Evolutionary conservation across 2,113 vertebrate genomes (phyloP), one percentile per base, ranked within the genome.

Genomic region (Meriones unguiculatus): DNA sequence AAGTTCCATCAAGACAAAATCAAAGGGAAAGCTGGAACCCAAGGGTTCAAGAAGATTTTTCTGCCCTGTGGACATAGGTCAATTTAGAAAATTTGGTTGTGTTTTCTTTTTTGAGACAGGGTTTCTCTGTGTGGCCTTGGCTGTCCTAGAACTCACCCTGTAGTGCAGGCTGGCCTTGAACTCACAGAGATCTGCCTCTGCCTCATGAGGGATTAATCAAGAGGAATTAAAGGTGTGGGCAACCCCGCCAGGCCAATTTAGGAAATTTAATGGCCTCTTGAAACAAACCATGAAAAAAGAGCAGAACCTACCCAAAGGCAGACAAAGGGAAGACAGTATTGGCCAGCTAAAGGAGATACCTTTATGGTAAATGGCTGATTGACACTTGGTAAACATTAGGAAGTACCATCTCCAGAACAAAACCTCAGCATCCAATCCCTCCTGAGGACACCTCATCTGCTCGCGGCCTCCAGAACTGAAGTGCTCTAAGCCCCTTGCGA

Each of bases 1-100:
- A 93, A 59, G 78, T 95, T 91, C 80, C 84, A 95, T 59, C 20
- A 67, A 82, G 69, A 84, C 64, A 94, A 96, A 95, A 94, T 90
- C 89, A 93, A 94, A 95, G 78, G 69, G 57, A 93, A 90, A 89
- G 76, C 75, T 91, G 41, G 70, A 80, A 92, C 41, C 91, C 38
- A 64, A 46, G 25, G 14, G 65, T 84, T 46, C 70, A 87, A 94
- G 50, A 89, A 73, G 80, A 72, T 85, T 69, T 73, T 86, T 93
- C 87, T 94, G 59, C 94, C 82, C 62, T 57, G 24, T 57, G 72
- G 73, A 95, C 77, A 89, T 72, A 1, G n/a, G 54, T 24, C 72
- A 96, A 62, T 35, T 93, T 93, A 82, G 64, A 94, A 96, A 95
- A 89, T 32, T 2, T 41, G 17, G 35, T n/a, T 28, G 20, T 73